Base-by-base conservation (phyloP, 2,797 vertebrate genomes). In the Anableps anableps region DNA sequence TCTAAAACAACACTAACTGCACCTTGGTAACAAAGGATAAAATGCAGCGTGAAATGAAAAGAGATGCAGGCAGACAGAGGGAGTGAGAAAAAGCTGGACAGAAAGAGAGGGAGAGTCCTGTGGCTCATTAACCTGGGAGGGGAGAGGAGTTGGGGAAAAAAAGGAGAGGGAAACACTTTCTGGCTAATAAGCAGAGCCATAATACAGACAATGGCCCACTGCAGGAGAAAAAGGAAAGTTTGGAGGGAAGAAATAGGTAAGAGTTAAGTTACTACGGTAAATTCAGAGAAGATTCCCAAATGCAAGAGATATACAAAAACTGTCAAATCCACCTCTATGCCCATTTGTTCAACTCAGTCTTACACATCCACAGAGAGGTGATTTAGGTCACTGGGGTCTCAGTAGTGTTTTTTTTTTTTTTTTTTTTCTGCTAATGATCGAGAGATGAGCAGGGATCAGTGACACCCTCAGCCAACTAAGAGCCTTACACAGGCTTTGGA, bases 371-470 rank as follows among this genome's bases (percentile, higher is more conserved):
- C 68, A 74, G 83, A 80, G 62, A 31, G 68, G 16, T n/a, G 83
- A 91, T 90, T 41, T 75, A 88, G 88, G 91, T 91, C 89, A 92
- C 74, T 47, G 78, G 81, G 82, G 78, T 90, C 78, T 88, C 80
- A 82, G 75, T 76, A 13, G 77, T 73, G 73, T 89, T 34, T 82
- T 64, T 70, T 34, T 81, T 29, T 89, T 34, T 82, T 64, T 70
- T 34, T 81, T 29, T 74, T 64, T 75, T 75, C 77, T 31, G 78
- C 86, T 88, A 90, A 91, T 88, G 84, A 93, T 88, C 86, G 85
- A 86, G 86, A 92, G 93, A 90, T 92, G 93, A 94, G 88, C 86
- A 80, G 87, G 89, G 90, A 93, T 94, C 88, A 91, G 92, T 78
- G 80, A 81, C 83, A 84, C 86, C 85, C 78, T 79, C 50, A 82